Evolutionary conservation across 2,113 vertebrate genomes (phyloP), one percentile per base, ranked within the genome.

Genomic region (Apodemus sylvaticus): DNA sequence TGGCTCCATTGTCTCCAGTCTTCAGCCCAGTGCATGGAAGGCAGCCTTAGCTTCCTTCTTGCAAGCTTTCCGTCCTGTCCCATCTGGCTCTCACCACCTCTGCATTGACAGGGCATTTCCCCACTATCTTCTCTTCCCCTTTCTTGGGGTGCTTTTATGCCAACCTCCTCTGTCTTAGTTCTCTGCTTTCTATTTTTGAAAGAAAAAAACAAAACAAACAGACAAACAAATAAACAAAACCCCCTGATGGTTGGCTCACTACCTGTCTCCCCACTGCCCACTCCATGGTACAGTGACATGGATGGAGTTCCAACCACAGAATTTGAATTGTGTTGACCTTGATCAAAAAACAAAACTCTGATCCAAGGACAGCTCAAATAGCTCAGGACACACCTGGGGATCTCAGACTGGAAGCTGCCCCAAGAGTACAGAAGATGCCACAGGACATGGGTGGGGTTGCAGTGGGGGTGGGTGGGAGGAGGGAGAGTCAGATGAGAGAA

Each of bases 241-340:
- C 11, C 1, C 4, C 17, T 19, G 2, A 42, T n/a, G 85, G 62
- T 34, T 2, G 10, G 39, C 10, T 20, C 36, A 0, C 71, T 70
- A 9, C 22, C 36, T 3, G 9, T 2, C 13, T 11, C 1, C 20
- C 12, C 12, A n/a, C 10, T 5, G 86, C 45, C 14, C 13, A 3
- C 45, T 66, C 60, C 68, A 39, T 11, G 51, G 36, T 36, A 9
- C 66, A 19, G 39, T 12, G 9, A 20, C 10, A 3, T 3, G 3
- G 62, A 58, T 34, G 10, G 19, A 17, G 9, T 58, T 5, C 48
- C 14, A 11, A 8, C 58, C 24, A 36, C 36, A 5, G 45, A 55
- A 1, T 2, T 16, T 6, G n/a, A 26, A 11, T 2, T 60, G 51
- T 20, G 4, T 0, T 66, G 48, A 79, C 17, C 48, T 22, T 6